Evolutionary conservation across 2,888 invertebrate species (phyloP).

Genomic region (Drosophila flavopinicola): DNA sequence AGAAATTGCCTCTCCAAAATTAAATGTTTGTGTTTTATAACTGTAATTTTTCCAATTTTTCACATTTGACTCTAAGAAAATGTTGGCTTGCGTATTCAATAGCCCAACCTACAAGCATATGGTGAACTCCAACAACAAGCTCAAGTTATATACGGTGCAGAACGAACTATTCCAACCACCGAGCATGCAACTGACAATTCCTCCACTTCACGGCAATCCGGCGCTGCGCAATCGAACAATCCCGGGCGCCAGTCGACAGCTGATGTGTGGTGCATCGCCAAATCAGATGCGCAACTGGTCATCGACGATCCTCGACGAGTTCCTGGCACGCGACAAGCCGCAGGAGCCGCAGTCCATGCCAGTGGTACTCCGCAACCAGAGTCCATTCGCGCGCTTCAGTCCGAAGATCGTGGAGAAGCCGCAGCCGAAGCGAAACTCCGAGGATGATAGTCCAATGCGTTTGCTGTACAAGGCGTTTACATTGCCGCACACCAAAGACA

Average conservation of each 20-base stretch:
- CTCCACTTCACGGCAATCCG: neutral
- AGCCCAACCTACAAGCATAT: neutral
- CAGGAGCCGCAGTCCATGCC: neutral
- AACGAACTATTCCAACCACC: neutral
- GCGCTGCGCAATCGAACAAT: neutral
- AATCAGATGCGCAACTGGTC: neutral
- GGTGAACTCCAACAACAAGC: neutral
- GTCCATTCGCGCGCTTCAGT: neutral
- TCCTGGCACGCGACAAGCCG: rapidly evolving
- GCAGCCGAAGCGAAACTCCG: neutral
- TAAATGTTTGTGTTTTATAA: constrained; percentile 8
- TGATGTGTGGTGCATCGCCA: neutral
- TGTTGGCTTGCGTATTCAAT: constrained; percentile 1
- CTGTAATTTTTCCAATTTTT: neutral
- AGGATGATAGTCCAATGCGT: neutral
- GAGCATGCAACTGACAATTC: too few species aligned
- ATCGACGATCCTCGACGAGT: neutral
- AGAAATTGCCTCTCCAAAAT: constrained; percentile 17
- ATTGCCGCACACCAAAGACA: constrained; percentile 7
- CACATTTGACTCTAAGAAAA: neutral
- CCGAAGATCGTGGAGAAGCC: neutral
- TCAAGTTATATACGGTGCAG: neutral
- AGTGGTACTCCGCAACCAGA: constrained; percentile 2
- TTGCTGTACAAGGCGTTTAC: neutral
- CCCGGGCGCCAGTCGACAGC: neutral